Evolutionary conservation across 2,888 invertebrate genomes (phyloP), one percentile per base, ranked within the genome.

Genomic region (Hydroisotoma schaefferi): DNA sequence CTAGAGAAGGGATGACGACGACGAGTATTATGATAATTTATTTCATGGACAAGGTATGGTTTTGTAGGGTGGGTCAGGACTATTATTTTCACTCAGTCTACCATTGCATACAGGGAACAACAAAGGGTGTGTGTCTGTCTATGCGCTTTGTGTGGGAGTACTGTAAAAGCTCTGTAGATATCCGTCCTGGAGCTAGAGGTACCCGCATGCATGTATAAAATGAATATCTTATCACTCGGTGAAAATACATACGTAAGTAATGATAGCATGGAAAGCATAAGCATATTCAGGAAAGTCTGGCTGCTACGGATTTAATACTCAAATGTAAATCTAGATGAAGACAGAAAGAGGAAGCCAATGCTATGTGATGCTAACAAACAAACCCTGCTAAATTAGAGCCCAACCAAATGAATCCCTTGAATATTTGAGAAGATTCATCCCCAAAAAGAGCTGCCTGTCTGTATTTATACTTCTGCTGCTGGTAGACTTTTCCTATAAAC

Each of bases 31-130:
- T 40, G 40, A 40, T 40, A 40, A 40, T 40, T n/a, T n/a, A n/a
- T n/a, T n/a, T 40, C 40, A 40, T 40, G 40, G 40, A 40, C 57
- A 62, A 62, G 62, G 62, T 62, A 62, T 57, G 62, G 58, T 58
- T 55, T 55, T 58, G 51, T 61, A 56, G 64, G 64, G 64, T 58
- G 61, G 64, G 64, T 64, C 64, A 64, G 58, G 65, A 55, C 52
- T 62, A 62, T 62, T 62, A 62, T 62, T 62, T 62, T 58, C 52
- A 58, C 29, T 58, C 33, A n/a, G 33, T 55, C 43, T 40, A 40
- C 8, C 40, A 40, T 40, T 40, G n/a, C 4, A 40, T n/a, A n/a
- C n/a, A n/a, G n/a, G n/a, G n/a, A 40, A 40, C 40, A 40, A 15
- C 15, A 40, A 40, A 40, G 40, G 40, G 40, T 40, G 40, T 40